Evolutionary conservation across 2,888 invertebrate genomes (phyloP).

Genomic region (Acronicta leporina): DNA sequence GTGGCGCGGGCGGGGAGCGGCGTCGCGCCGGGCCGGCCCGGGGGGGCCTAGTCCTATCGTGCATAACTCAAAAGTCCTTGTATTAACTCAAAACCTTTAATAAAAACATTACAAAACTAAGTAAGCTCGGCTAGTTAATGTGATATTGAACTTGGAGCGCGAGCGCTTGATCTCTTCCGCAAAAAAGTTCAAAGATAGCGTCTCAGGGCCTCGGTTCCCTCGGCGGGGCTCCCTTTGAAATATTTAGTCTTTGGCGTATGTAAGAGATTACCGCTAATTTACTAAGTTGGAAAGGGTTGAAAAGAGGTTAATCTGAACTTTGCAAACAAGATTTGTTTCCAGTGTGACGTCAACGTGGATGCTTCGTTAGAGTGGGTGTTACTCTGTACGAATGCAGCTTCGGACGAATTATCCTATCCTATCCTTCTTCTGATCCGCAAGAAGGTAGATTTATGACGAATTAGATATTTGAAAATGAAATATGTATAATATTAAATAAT

Average conservation of each 20-base stretch:
- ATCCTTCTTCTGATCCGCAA: too few species aligned
- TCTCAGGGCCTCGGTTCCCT: slow-evolving; percentile 1
- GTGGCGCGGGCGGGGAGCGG: not conserved
- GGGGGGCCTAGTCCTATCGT: slow-evolving; percentile 13
- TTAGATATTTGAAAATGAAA: too few species aligned
- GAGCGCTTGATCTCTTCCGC: slow-evolving; percentile 11
- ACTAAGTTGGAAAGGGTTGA: slow-evolving; percentile 46
- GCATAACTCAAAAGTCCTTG: slow-evolving; percentile 31
- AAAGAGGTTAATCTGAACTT: slow-evolving; percentile 57
- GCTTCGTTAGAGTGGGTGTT: not conserved
- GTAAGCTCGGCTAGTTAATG: slow-evolving; percentile 62
- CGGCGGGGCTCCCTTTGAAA: slow-evolving; percentile 38
- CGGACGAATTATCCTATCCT: not conserved
- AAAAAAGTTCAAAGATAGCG: slow-evolving; percentile 49
- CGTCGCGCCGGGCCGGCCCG: too few species aligned
- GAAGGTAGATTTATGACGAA: too few species aligned
- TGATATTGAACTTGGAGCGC: slow-evolving; percentile 63
- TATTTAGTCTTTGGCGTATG: slow-evolving; percentile 52
- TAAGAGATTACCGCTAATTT: slow-evolving; percentile 52
- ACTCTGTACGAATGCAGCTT: not conserved
- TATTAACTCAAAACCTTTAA: slow-evolving; percentile 60
- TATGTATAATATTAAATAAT: too few species aligned
- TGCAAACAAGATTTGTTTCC: slow-evolving; percentile 25
- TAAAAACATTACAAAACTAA: too few species aligned
- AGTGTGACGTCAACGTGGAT: not conserved